Evolutionary conservation across 2,888 invertebrate genomes (phyloP), one percentile per base, ranked within the genome.

Genomic region (Aspidapion aeneum): DNA sequence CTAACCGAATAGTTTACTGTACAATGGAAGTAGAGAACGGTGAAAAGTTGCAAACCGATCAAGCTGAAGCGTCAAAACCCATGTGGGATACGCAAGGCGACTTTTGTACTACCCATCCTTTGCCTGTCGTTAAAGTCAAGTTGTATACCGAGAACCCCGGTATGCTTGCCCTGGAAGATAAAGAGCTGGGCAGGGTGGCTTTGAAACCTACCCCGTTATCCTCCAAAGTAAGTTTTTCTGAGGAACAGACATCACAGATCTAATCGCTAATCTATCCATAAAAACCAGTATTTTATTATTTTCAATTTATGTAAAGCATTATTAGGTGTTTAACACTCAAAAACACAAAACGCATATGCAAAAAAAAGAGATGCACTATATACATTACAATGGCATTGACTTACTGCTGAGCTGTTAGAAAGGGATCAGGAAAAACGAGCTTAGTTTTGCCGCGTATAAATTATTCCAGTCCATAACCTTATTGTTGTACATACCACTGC

Each of bases 71-170:
- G 20, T 96, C 97, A 1, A 98, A 98, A 81, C 98, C 99, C 59
- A 94, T 95, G 95, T 99, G 99, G 99, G 99, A 99, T 77, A 99
- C 98, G 0, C 98, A 98, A 85, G 99, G 98, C 61, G 99, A 99
- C 82, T 99, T 99, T 82, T 94, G 96, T 71, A 99, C 98, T 60
- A 96, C 95, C 66, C 96, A 98, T 79, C 95, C 98, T 1, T 84
- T 99, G 67, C 99, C 99, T 54, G 89, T 93, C 18, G 98, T 99
- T 17, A 99, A 99, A 85, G 93, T 99, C 2, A 98, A 99, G 80
- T 82, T 98, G 35, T 98, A 94, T 79, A 97, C 98, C 0, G 99
- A 99, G 82, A 98, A 96, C 79, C 96, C 97, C 19, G 95, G 95
- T 61, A 94, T 99, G 84, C 82, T 99, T 58, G 94, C 98, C n/a